Base-by-base conservation (phyloP, 1,140 invertebrate species). In the Lepidurus apus region DNA sequence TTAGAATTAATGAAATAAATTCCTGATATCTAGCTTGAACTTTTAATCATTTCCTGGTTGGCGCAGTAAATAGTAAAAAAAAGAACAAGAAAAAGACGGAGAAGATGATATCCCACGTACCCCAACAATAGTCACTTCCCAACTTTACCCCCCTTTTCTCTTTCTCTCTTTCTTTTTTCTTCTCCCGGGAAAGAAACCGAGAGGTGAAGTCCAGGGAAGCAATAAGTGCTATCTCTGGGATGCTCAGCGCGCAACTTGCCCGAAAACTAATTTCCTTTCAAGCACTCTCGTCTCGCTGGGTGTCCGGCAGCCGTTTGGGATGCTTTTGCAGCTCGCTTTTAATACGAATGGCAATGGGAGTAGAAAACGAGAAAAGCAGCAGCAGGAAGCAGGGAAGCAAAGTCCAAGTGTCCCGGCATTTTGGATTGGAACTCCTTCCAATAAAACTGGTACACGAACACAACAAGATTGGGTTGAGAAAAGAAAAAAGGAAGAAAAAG, bases 181-280 rank as follows among this genome's bases (percentile, higher is more conserved):
- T 34, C 13, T 65, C 53, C 13, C 21, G 13, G 8, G 9, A 17
- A 65, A 17, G 53, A 9, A 65, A 65, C 53, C 8, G 53, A 7
- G 53, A 65, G 53, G 53, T 65, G 53, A 21, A 65, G 53, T 65
- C 53, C 53, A 65, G 53, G 53, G 9, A 65, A 65, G 53, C 53
- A 65, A 65, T 65, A 65, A 65, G 53, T 65, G 53, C 53, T n/a
- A 65, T 65, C 53, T 65, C 53, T 65, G 53, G 53, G 53, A 65
- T 65, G 53, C 53, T 65, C 53, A 65, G 53, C 53, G 53, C 53
- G n/a, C 53, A 65, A 65, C 53, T 65, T 65, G 53, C 53, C 53
- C 53, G 53, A 65, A 65, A 65, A 65, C 53, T 65, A 65, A 65
- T 65, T 65, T 65, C 53, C 53, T 65, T 65, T 65, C 53, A 65